phyloP scores from a whole-genome alignment of 2,797 vertebrate genomes.

The Cichlasoma orientale region DNA sequence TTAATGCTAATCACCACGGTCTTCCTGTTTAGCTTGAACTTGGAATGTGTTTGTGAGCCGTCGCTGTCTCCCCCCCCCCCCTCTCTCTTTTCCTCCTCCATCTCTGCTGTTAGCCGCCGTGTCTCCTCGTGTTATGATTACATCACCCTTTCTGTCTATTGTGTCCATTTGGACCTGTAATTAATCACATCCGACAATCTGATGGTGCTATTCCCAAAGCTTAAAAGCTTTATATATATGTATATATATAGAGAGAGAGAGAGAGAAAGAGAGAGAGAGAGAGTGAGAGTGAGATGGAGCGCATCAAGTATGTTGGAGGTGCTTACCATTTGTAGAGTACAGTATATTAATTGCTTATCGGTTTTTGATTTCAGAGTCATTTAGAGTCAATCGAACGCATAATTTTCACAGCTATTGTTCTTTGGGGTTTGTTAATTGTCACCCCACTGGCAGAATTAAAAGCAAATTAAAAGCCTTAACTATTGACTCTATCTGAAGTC shows the following conservation, averaged over 20 bases:
- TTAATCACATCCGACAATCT: constrained; percentile 78
- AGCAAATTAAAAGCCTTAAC: constrained; percentile 87
- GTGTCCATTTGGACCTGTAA: constrained; percentile 80
- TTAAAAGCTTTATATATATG: constrained; percentile 41
- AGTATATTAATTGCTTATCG: constrained; percentile 79
- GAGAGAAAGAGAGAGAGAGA: constrained; percentile 1
- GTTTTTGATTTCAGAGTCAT: constrained; percentile 81
- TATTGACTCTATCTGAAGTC: constrained; percentile 86
- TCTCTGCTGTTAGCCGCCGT: constrained; percentile 76
- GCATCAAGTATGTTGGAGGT: constrained; percentile 58
- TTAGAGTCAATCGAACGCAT: constrained; percentile 79
- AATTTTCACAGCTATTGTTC: constrained; percentile 80
- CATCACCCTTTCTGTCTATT: constrained; percentile 81
- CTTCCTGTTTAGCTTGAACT: constrained; percentile 91
- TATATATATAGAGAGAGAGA: not conserved
- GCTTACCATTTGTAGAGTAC: constrained; percentile 72
- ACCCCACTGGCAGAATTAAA: constrained; percentile 83
- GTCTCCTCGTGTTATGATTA: constrained; percentile 83
- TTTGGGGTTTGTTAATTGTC: constrained; percentile 82
- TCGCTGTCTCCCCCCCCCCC: constrained; percentile 44
- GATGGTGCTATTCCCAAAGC: constrained; percentile 70
- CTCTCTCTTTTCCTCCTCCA: constrained; percentile 55
- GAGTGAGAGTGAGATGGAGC: constrained; percentile 36
- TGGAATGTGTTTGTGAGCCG: constrained; percentile 78
- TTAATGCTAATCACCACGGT: constrained; percentile 90